Evolutionary conservation across 2,113 vertebrate species (phyloP).

Genomic region (Diphyllodes magnificus): DNA sequence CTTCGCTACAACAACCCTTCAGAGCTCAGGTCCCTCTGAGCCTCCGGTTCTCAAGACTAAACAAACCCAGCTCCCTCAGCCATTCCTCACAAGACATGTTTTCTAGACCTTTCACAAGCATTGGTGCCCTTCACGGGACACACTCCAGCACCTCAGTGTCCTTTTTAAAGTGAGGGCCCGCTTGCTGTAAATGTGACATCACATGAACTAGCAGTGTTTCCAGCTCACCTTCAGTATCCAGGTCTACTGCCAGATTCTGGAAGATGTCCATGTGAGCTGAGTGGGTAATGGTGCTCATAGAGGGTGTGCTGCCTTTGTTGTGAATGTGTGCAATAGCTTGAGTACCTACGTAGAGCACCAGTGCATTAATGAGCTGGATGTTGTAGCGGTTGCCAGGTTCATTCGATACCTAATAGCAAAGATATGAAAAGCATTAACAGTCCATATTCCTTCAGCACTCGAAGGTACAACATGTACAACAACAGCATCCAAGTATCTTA

Average conservation of each 20-base stretch:
- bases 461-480: background rate
- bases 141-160: background rate
- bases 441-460: background rate
- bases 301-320: constrained; percentile 98
- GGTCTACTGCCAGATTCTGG: constrained; percentile 96
- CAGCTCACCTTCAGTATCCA: constrained; percentile 93
- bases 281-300: constrained; percentile 99
- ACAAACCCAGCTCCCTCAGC: background rate
- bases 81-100: background rate
- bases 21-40: background rate
- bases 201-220: background rate
- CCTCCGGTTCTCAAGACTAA: background rate
- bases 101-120: background rate
- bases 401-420: constrained; percentile 86
- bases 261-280: constrained; percentile 99
- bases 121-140: rapidly evolving
- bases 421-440: background rate
- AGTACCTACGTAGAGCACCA: constrained; percentile 97
- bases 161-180: background rate
- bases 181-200: background rate
- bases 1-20: background rate
- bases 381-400: constrained; percentile 98
- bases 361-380: constrained; percentile 97
- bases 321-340: constrained; percentile 98
- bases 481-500: background rate